phyloP scores from a whole-genome alignment of 1,140 invertebrate species.

The Pseudomyrmex flavicornis region DNA sequence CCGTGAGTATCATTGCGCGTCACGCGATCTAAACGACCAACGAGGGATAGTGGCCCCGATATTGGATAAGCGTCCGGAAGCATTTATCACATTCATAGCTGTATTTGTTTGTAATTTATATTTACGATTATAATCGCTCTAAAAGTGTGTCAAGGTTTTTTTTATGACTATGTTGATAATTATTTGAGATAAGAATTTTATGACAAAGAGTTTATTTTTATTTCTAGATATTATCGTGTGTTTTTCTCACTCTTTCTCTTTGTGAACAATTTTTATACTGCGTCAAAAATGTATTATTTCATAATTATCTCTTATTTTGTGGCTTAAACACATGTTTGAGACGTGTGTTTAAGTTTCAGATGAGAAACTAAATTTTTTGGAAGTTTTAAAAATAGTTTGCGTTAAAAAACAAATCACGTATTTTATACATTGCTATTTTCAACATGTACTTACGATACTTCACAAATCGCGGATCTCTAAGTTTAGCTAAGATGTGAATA shows the following conservation, averaged over 20 bases:
- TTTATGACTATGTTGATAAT: background rate
- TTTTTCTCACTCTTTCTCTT: background rate
- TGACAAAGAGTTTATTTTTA: background rate
- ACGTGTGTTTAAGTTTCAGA: constrained; percentile 2
- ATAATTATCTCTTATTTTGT: background rate
- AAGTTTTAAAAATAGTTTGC: background rate
- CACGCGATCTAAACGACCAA: constrained; percentile 12
- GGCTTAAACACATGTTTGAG: background rate
- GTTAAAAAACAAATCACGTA: background rate
- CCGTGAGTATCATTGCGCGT: constrained; percentile 21
- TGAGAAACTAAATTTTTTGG: too few relatives aligned
- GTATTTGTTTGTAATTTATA: constrained; percentile 21
- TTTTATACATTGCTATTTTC: background rate
- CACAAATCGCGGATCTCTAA: background rate
- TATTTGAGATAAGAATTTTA: background rate
- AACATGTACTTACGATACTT: constrained; percentile 27
- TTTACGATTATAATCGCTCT: background rate
- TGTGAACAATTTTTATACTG: background rate
- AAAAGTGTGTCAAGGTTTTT: background rate
- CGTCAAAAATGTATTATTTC: background rate
- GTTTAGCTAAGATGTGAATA: background rate
- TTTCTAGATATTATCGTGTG: background rate
- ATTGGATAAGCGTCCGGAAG: constrained; percentile 1
- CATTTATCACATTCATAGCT: constrained; percentile 24
- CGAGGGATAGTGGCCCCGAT: background rate